These are phyloP conservation scores for Petaurus breviceps DNA, from an alignment of 2,113 vertebrate genomes.

Conservation along the genomic window DNA sequence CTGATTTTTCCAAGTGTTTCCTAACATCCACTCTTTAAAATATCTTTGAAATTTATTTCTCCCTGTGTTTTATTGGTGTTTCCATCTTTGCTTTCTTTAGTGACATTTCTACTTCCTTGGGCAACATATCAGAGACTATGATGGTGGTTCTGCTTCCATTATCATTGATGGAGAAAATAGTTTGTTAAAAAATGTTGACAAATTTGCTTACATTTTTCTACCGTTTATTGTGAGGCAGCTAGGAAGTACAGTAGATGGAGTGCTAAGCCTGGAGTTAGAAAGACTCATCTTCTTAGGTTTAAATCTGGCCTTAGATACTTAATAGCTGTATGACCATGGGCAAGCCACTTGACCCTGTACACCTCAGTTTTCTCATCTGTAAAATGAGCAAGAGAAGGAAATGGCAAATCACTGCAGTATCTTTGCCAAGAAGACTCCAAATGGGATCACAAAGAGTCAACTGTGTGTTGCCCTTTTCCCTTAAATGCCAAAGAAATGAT, in stretches of 20 bases:
- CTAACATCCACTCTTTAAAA: not conserved
- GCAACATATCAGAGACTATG: not conserved
- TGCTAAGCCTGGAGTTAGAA: too few relatives aligned
- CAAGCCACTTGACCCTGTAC: not conserved
- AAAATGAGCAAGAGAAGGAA: not conserved
- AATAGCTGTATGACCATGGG: not conserved
- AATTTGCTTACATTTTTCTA: not conserved
- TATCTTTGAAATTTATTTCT: not conserved
- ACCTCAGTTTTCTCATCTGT: not conserved
- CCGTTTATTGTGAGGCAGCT: not conserved
- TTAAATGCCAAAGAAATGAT: not conserved
- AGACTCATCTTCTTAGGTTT: not conserved
- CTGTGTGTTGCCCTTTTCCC: not conserved
- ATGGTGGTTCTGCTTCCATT: not conserved
- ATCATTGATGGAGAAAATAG: not conserved
- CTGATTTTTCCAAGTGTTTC: not conserved
- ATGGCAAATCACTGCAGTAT: not conserved
- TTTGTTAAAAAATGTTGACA: not conserved
- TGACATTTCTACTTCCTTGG: not conserved
- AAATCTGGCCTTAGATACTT: not conserved
- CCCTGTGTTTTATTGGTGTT: not conserved
- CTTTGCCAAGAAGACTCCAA: not conserved
- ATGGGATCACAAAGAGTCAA: not conserved
- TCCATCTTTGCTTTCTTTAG: not conserved
- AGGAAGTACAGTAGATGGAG: not conserved